Conservation (phyloP, 2,797 vertebrate genomes). For the Acanthopagrus latus region DNA sequence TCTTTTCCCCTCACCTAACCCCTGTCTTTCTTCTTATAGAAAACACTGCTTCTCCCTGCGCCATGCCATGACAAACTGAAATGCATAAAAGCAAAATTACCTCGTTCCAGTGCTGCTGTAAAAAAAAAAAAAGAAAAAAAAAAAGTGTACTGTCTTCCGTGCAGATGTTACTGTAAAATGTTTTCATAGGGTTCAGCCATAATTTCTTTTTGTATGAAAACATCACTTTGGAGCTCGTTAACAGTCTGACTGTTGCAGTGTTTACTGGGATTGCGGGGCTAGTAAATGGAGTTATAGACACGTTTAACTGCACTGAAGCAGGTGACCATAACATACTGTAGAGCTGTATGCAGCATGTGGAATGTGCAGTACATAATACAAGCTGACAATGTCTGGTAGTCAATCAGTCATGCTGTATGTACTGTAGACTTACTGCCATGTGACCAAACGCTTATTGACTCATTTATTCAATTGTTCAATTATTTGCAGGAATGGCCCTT, state of each 20-base stretch:
- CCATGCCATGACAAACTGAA: too few species aligned
- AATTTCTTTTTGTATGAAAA: constrained; percentile 38
- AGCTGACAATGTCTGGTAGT: constrained; percentile 4
- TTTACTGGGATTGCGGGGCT: constrained; percentile 12
- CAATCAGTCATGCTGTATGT: not conserved
- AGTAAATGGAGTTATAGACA: constrained; percentile 13
- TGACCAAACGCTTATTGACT: constrained; percentile 1
- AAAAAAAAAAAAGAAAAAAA: too few species aligned
- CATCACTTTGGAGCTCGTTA: constrained; percentile 16
- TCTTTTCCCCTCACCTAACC: not conserved
- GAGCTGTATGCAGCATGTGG: not conserved
- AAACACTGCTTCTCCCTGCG: not conserved
- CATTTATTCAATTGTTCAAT: not conserved
- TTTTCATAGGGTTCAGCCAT: constrained; percentile 19
- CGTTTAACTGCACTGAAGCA: constrained; percentile 17
- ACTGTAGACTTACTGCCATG: not conserved
- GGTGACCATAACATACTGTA: constrained; percentile 16
- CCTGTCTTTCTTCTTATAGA: not conserved
- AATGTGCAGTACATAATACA: constrained; percentile 6
- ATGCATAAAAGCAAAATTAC: not conserved
- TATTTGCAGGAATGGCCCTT: constrained; percentile 14
- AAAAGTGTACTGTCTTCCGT: not conserved
- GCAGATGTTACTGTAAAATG: constrained; percentile 19
- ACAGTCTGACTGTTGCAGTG: not conserved
- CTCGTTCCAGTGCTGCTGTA: not conserved